Percentiles rank a stretch among this genome's conserved stretches.
These are phyloP conservation scores for Pipra filicauda DNA, from an alignment of 2,113 vertebrate genomes.

Conservation along the genomic window DNA sequence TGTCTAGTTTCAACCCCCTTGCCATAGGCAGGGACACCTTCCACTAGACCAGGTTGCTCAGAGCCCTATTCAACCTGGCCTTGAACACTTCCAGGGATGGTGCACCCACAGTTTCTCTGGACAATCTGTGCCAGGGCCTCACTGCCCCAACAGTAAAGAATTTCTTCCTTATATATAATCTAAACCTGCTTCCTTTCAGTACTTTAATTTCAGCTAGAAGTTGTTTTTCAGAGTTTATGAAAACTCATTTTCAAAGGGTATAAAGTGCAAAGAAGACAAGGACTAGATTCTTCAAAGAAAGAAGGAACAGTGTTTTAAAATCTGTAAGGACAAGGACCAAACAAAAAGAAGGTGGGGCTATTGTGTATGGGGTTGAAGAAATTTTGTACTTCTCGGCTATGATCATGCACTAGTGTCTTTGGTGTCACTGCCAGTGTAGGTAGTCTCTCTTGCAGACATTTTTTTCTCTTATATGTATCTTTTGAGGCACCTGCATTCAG, in stretches of 20 bases:
- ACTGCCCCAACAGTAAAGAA: not conserved
- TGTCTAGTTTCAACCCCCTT: not conserved
- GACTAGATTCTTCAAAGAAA: not conserved
- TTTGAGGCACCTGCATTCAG: not conserved
- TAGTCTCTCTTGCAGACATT: not conserved
- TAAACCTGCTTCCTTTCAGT: not conserved
- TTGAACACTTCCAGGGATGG: not conserved
- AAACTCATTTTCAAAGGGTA: rapidly evolving
- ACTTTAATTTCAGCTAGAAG: not conserved
- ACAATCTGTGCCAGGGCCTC: not conserved
- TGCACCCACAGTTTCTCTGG: not conserved
- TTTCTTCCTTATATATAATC: not conserved
- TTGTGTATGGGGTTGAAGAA: not conserved
- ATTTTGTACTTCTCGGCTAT: not conserved
- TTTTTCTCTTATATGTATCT: not conserved
- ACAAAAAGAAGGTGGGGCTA: not conserved
- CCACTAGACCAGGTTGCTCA: not conserved
- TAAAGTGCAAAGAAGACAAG: not conserved
- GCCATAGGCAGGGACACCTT: not conserved
- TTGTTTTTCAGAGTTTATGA: not conserved
- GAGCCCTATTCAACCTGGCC: not conserved
- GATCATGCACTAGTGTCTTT: not conserved
- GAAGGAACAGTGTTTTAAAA: not conserved
- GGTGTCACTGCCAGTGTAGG: not conserved
- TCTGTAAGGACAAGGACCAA: not conserved